Conservation (phyloP, 2,797 vertebrate genomes). For the Bucorvus abyssinicus region DNA sequence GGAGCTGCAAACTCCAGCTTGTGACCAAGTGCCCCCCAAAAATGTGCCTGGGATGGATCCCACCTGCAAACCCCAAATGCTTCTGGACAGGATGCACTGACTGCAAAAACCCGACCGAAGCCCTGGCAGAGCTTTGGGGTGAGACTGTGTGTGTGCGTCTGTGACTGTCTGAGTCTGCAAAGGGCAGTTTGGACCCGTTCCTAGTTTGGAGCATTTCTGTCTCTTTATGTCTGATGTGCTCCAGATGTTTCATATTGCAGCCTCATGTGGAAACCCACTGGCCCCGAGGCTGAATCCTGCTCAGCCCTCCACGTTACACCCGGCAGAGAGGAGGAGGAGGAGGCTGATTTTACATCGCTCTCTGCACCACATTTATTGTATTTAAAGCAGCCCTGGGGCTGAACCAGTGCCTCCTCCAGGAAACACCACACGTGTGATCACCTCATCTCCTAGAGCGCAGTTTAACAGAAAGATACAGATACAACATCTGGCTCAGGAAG, state of each 20-base stretch:
- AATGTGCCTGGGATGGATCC: not conserved
- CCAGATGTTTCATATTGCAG: constrained; percentile 51
- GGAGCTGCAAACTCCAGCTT: not conserved
- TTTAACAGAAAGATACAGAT: not conserved
- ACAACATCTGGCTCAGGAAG: constrained; percentile 50
- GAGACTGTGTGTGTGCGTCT: not conserved
- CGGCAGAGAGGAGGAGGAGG: not conserved
- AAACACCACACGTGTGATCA: not conserved
- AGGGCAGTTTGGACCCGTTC: not conserved
- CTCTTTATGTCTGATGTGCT: constrained; percentile 34
- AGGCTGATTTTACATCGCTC: not conserved
- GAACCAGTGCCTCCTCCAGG: not conserved
- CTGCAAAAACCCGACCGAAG: fast-evolving
- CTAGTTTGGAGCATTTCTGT: constrained; percentile 32
- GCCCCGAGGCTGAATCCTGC: not conserved
- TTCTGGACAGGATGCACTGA: not conserved
- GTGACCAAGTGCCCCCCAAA: not conserved
- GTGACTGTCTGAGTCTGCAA: not conserved
- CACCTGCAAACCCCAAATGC: not conserved
- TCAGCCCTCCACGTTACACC: not conserved
- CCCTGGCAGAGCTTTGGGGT: not conserved
- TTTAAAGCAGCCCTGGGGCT: not conserved
- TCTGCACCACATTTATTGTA: not conserved
- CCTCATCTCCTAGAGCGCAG: not conserved
- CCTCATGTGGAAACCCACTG: constrained; percentile 32